These are phyloP conservation scores for Haliaeetus leucogaster DNA, from an alignment of 2,113 vertebrate genomes.

Conservation along the genomic window DNA sequence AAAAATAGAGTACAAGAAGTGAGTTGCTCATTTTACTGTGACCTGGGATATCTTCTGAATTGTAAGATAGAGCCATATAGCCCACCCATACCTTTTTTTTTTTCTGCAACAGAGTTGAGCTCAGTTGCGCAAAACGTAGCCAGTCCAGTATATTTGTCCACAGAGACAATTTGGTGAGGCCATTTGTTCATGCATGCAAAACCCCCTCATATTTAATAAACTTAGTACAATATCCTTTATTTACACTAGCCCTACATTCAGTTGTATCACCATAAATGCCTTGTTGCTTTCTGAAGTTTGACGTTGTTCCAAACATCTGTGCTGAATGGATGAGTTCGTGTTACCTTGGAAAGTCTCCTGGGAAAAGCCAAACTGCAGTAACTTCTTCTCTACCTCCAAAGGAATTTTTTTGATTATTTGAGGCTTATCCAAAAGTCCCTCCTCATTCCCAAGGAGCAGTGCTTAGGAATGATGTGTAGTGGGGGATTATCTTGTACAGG, in stretches of 20 bases:
- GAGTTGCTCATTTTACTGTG: not conserved
- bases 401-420: not conserved
- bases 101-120: not conserved
- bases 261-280: accelerated
- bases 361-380: not conserved
- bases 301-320: not conserved
- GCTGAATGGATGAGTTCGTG: not conserved
- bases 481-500: not conserved
- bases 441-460: not conserved
- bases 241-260: not conserved
- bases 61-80: not conserved
- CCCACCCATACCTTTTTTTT: not conserved
- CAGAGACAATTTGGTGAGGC: not conserved
- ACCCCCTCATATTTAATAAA: accelerated
- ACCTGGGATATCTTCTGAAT: not conserved
- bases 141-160: not conserved
- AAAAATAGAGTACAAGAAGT: not conserved
- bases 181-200: not conserved
- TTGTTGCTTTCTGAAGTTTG: not conserved
- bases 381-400: not conserved
- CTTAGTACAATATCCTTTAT: not conserved
- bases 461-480: not conserved
- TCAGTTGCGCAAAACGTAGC: not conserved
- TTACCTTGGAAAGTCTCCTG: not conserved
- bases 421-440: not conserved